Evolutionary conservation across 2,888 invertebrate genomes (phyloP).

Genomic region (Nephrotoma guestfalica): DNA sequence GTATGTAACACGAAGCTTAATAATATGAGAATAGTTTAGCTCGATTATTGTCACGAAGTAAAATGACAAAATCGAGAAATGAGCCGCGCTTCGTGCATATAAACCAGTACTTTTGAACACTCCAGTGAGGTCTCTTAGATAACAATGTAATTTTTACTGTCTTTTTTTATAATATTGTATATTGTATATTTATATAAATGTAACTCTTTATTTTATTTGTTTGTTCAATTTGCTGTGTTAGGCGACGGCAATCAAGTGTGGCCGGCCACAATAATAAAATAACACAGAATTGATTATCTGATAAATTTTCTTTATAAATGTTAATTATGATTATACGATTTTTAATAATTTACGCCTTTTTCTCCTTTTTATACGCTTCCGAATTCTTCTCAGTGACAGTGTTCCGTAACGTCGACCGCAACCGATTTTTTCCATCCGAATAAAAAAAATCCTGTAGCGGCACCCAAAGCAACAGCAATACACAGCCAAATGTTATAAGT

Average conservation of each 20-base stretch:
- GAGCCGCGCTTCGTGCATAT: not conserved
- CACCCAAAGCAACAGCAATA: slow-evolving; percentile 74
- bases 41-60: not conserved
- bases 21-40: not conserved
- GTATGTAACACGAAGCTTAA: not conserved
- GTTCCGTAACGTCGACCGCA: slow-evolving; percentile 87
- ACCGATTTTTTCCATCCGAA: slow-evolving; percentile 94
- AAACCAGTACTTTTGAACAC: not conserved
- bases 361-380: not conserved
- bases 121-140: not conserved
- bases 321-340: not conserved
- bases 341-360: not conserved
- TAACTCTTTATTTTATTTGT: not conserved
- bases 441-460: slow-evolving; percentile 82
- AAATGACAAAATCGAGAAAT: not conserved
- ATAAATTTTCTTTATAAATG: not conserved
- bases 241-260: not conserved
- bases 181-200: not conserved
- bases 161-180: not conserved
- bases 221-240: not conserved
- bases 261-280: not conserved
- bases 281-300: not conserved
- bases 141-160: not conserved
- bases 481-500: slow-evolving; percentile 93
- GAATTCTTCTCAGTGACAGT: slow-evolving; percentile 59